These are phyloP conservation scores for Caerostris extrusa DNA, from an alignment of 1,140 invertebrate genomes.

Conservation along the genomic window DNA sequence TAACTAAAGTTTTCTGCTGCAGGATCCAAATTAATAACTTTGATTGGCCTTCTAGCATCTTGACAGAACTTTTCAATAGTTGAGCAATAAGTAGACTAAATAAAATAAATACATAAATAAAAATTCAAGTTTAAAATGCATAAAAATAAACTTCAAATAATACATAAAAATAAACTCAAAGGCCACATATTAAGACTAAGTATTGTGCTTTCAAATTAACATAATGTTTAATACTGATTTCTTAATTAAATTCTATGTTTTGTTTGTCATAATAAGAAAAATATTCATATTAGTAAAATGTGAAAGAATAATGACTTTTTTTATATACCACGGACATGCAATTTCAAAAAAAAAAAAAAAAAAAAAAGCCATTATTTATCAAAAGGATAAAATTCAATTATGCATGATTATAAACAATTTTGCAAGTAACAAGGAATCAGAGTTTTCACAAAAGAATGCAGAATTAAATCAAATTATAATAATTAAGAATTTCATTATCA, in stretches of 20 bases:
- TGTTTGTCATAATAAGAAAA: neutral
- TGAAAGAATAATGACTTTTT: no score
- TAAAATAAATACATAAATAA: conserved; percentile 54
- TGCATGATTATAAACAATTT: no score
- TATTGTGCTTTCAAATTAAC: neutral
- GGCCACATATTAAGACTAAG: neutral
- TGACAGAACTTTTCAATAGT: conserved; percentile 92
- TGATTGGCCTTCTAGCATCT: conserved; percentile 87
- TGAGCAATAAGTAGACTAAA: conserved; percentile 96
- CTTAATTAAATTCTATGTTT: neutral
- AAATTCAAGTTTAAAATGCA: neutral
- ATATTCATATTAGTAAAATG: neutral
- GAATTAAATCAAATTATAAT: no score
- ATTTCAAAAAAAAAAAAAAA: no score
- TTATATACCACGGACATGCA: no score
- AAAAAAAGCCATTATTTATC: no score
- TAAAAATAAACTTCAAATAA: neutral
- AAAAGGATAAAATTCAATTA: no score
- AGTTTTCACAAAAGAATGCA: no score
- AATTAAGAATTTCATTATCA: no score
- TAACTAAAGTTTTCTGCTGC: conserved; percentile 98
- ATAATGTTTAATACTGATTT: neutral
- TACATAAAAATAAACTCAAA: neutral
- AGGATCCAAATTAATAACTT: conserved; percentile 98
- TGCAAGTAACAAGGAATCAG: no score